phyloP scores from a whole-genome alignment of 2,888 invertebrate species.

The Lucinisca nassula region DNA sequence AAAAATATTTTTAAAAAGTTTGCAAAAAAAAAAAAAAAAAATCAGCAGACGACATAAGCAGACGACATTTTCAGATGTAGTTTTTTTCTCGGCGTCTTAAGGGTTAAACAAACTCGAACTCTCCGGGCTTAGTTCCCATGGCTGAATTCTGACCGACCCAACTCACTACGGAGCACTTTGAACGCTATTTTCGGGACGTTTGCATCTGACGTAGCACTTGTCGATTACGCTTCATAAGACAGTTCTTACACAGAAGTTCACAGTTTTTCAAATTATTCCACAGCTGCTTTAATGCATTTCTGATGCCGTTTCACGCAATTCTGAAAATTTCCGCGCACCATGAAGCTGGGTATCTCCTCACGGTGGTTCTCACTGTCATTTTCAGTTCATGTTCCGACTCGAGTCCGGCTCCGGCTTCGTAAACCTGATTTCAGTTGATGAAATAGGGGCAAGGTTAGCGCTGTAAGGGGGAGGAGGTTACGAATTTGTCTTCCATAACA shows the following conservation, averaged over 20 bases:
- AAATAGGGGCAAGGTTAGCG: background rate
- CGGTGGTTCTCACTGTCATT: background rate
- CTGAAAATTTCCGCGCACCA: background rate
- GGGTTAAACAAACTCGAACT: background rate
- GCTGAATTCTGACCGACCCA: background rate
- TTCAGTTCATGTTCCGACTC: background rate
- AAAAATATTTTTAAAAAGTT: too few relatives aligned
- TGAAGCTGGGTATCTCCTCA: background rate
- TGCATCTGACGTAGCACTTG: background rate
- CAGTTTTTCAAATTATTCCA: background rate
- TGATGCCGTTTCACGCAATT: background rate
- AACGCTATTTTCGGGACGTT: background rate
- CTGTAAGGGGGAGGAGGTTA: background rate
- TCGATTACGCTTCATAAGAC: background rate
- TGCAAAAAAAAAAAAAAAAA: too few relatives aligned
- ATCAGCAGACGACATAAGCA: too few relatives aligned
- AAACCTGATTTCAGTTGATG: too few relatives aligned
- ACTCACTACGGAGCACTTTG: background rate
- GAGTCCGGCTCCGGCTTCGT: background rate
- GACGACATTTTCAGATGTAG: too few relatives aligned
- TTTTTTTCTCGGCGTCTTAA: too few relatives aligned
- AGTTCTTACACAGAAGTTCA: background rate
- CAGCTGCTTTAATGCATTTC: background rate
- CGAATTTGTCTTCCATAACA: too few relatives aligned
- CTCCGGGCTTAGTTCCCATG: background rate